Evolutionary conservation across 2,888 invertebrate genomes (phyloP).

Genomic region (Frankliniella fusca): DNA sequence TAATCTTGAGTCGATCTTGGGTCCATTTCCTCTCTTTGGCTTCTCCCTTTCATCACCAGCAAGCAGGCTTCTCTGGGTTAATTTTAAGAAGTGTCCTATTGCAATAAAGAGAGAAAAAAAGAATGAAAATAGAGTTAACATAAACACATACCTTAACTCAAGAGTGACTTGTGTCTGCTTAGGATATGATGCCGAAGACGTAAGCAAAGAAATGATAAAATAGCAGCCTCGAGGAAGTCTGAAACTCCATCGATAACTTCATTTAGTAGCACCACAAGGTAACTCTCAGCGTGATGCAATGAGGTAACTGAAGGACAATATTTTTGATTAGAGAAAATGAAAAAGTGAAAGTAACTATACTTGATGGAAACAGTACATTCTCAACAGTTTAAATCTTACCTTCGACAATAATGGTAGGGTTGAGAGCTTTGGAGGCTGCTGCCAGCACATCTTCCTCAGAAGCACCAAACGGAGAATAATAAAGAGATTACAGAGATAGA

Average conservation of each 20-base stretch:
- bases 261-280: not conserved
- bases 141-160: not conserved
- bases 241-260: not conserved
- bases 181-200: not conserved
- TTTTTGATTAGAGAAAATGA: not conserved
- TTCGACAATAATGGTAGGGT: not conserved
- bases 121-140: not conserved
- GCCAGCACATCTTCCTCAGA: not conserved
- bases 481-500: too few species aligned
- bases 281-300: not conserved
- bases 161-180: not conserved
- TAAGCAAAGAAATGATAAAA: not conserved
- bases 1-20: not conserved
- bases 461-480: not conserved
- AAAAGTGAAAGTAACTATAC: not conserved
- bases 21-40: not conserved
- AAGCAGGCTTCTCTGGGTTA: not conserved
- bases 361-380: not conserved
- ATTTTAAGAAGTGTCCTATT: not conserved
- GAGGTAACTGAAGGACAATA: not conserved
- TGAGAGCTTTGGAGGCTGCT: not conserved
- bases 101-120: not conserved
- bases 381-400: not conserved
- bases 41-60: not conserved
- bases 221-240: not conserved